Evolutionary conservation across 2,888 invertebrate species (phyloP), one percentile per base, ranked within the genome.

Genomic region (Melieria omissa): DNA sequence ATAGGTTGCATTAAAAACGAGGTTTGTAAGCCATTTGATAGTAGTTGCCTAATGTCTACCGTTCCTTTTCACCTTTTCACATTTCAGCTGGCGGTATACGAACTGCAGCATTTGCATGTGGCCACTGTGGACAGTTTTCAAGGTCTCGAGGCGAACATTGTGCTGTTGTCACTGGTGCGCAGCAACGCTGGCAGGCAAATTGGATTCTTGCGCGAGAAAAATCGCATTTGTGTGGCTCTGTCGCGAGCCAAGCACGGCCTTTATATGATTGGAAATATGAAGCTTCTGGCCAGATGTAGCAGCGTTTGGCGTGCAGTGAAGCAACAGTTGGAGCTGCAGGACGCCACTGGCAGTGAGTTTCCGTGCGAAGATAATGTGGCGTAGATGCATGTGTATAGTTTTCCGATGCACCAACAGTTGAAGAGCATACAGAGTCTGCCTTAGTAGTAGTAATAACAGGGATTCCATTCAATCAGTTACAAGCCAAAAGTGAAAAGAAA

Each of bases 71-170:
- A 52, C 52, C 14, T 52, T 52, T n/a, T 5, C 52, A 52, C 52
- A 4, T 52, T 0, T 12, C 10, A 63, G 52, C 16, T 54, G 29
- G 41, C 6, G 5, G 8, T 6, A 52, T 14, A 6, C 8, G 12
- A 12, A 52, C 52, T 52, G 5, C 4, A 52, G 4, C 8, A 69
- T 5, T 9, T 63, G 46, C 62, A 63, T 46, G 72, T 93, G 29
- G 89, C 91, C 0, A 91, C 91, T 0, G 91, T 95, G 1, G 95
- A 95, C 83, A 94, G 93, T 82, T 95, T 90, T 80, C 95, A 95
- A 88, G 95, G 95, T 0, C 92, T 94, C 81, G 95, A 94, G 88
- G 92, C 90, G 81, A 91, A 91, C 82, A 93, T 95, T 80, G 91
- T 95, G 66, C 88, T 95, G 76, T 85, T 95, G 73, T 94, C 95